Conservation (phyloP, 2,888 invertebrate genomes). For the Labia minor region DNA sequence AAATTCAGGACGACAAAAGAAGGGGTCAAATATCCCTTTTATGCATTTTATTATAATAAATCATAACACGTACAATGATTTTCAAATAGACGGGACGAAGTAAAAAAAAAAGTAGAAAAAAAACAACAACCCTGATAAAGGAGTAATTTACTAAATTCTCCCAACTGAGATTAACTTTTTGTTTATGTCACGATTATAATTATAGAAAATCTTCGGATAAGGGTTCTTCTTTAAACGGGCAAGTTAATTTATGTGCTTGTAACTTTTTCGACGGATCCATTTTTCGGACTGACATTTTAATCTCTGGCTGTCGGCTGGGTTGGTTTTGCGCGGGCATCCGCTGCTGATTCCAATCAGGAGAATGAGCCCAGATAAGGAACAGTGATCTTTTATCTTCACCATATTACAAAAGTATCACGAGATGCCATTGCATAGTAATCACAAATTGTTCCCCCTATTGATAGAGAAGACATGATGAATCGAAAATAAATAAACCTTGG, state of each 20-base stretch:
- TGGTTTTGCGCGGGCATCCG: neutral
- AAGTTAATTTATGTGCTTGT: neutral
- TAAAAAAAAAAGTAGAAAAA: too few species aligned
- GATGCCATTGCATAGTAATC: too few species aligned
- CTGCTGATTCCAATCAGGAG: neutral
- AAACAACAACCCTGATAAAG: too few species aligned
- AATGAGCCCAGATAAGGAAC: neutral
- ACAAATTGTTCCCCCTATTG: too few species aligned
- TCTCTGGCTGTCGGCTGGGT: neutral
- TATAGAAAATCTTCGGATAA: neutral
- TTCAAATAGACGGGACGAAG: too few species aligned
- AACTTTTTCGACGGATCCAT: slow-evolving; percentile 8
- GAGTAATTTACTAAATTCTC: neutral
- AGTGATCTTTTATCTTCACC: neutral
- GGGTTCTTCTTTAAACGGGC: neutral
- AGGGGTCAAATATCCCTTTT: slow-evolving; percentile 1
- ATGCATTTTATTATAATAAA: slow-evolving; percentile 3
- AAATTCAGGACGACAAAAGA: neutral
- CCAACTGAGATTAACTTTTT: neutral
- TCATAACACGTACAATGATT: neutral
- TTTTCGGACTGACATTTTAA: slow-evolving; percentile 1
- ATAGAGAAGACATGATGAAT: too few species aligned
- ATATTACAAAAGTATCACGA: too few species aligned
- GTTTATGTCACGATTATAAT: slow-evolving; percentile 2
- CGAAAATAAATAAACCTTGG: too few species aligned